A percentile compares a stretch with the other conserved stretches of the same genome.
Evolutionary conservation across 2,113 vertebrate genomes (phyloP).

Genomic region (Daubentonia madagascariensis): DNA sequence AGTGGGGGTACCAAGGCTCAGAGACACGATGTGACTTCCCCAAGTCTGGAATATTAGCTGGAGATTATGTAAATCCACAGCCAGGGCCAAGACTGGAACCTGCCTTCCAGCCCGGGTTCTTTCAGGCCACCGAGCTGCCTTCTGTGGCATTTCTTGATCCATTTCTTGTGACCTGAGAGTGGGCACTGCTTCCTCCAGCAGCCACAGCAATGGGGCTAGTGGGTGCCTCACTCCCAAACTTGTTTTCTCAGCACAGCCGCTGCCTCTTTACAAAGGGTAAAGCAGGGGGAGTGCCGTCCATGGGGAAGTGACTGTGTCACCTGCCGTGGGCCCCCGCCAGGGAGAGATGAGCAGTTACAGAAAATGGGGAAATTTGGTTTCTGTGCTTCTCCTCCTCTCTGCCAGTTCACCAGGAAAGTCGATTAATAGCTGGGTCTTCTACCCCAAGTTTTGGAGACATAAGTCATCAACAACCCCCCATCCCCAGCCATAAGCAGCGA

Average conservation of each 20-base stretch:
- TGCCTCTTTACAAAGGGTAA: not conserved
- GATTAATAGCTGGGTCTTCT: not conserved
- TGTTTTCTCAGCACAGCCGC: not conserved
- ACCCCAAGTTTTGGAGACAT: not conserved
- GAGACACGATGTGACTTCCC: not conserved
- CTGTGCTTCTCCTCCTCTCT: not conserved
- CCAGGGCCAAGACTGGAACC: not conserved
- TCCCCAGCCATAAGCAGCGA: not conserved
- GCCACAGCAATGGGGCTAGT: accelerated
- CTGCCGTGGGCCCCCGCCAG: accelerated
- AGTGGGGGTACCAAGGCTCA: not conserved
- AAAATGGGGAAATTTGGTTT: not conserved
- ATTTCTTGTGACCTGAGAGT: not conserved
- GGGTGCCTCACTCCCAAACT: not conserved
- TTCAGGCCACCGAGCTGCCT: not conserved
- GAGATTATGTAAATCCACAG: not conserved
- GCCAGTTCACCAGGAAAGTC: not conserved
- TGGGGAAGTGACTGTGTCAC: accelerated
- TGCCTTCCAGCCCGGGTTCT: not conserved
- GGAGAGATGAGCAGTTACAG: not conserved
- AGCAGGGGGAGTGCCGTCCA: accelerated
- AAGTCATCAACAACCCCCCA: not conserved
- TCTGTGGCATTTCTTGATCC: not conserved
- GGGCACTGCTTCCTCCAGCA: not conserved
- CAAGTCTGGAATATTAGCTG: not conserved